Evolutionary conservation across 1,140 invertebrate species (phyloP).

Genomic region (Lerema accius): DNA sequence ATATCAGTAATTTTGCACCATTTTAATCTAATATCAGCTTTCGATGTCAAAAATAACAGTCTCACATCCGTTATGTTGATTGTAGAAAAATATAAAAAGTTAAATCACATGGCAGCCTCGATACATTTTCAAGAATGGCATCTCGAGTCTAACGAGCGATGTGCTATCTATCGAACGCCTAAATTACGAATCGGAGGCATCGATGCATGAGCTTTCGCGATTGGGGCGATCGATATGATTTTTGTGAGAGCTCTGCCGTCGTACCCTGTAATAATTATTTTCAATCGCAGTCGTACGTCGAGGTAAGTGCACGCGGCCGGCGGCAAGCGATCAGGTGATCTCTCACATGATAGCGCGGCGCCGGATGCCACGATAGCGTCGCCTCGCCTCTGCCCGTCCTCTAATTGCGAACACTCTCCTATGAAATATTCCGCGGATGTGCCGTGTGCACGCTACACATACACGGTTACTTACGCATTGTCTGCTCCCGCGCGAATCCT

Average conservation of each 20-base stretch:
- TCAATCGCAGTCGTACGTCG: constrained; percentile 41
- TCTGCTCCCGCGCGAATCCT: constrained; percentile 47
- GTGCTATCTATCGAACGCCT: constrained; percentile 3
- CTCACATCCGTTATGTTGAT: constrained; percentile 5
- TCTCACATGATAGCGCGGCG: constrained; percentile 72
- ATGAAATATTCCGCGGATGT: constrained; percentile 60
- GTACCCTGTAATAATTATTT: constrained; percentile 41
- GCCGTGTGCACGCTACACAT: constrained; percentile 40
- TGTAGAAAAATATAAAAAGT: constrained; percentile 4
- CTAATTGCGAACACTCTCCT: constrained; percentile 70
- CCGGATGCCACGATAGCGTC: constrained; percentile 68
- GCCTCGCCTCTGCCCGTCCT: constrained; percentile 55
- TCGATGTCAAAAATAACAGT: constrained; percentile 11
- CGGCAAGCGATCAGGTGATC: constrained; percentile 51
- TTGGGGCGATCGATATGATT: constrained; percentile 3
- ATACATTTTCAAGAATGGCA: constrained; percentile 4
- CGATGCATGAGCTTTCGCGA: constrained; percentile 8
- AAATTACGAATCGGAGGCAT: neutral
- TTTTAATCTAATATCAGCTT: no score
- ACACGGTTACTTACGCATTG: constrained; percentile 52
- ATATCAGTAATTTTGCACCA: no score
- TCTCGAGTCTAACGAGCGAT: constrained; percentile 4
- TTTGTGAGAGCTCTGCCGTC: constrained; percentile 6
- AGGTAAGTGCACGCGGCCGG: constrained; percentile 43
- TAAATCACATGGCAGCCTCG: neutral